Conservation (phyloP, 1,140 invertebrate genomes). For the Calliphora vicina region DNA sequence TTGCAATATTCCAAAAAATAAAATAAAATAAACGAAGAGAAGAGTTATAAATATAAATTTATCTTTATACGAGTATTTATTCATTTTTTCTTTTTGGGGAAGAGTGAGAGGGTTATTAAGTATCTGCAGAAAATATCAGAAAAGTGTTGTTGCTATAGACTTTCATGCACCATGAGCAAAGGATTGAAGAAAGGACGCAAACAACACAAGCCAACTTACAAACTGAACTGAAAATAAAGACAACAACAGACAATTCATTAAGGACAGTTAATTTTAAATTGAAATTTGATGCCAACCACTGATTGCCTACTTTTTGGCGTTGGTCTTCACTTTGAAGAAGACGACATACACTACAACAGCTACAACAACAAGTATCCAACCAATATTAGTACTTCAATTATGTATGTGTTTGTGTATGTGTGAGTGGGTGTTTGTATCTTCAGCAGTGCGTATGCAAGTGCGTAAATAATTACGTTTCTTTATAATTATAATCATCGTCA, state of each 20-base stretch:
- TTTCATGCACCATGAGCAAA: background rate
- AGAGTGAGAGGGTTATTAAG: too few species aligned
- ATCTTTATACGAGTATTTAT: background rate
- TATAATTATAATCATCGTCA: background rate
- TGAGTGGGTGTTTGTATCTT: background rate
- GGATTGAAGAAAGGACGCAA: background rate
- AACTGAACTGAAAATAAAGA: background rate
- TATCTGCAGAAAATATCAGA: too few species aligned
- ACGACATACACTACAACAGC: background rate
- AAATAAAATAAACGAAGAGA: too few species aligned
- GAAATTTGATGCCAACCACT: constrained; percentile 14
- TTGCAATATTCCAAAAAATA: too few species aligned
- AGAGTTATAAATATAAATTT: background rate
- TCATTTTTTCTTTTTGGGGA: background rate
- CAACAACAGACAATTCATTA: background rate
- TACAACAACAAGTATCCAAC: background rate
- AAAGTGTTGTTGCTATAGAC: background rate
- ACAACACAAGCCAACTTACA: background rate
- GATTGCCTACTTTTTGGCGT: constrained; percentile 3
- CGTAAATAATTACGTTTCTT: background rate
- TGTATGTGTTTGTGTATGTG: background rate
- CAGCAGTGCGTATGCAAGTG: background rate
- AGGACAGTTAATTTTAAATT: constrained; percentile 22
- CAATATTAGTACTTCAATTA: background rate
- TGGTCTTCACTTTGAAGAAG: background rate